phyloP scores from a whole-genome alignment of 1,140 invertebrate species.

The Heliconius eleuchia region DNA sequence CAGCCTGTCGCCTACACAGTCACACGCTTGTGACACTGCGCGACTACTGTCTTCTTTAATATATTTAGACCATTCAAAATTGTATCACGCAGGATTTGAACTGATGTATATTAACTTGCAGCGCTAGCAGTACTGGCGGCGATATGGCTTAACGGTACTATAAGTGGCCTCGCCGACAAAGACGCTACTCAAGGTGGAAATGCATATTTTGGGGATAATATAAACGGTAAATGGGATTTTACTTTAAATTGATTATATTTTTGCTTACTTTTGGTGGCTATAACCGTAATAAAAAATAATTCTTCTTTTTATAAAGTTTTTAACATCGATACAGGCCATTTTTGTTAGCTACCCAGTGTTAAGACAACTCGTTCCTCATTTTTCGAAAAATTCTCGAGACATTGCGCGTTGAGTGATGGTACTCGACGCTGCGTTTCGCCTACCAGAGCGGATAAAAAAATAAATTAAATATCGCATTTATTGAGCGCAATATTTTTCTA shows the following conservation, averaged over 20 bases:
- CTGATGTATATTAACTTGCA: not conserved
- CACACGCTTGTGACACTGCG: too few species aligned
- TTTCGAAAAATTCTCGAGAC: too few species aligned
- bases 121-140: not conserved
- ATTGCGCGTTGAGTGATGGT: too few species aligned
- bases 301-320: not conserved
- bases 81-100: too few species aligned
- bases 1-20: too few species aligned
- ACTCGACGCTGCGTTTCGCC: too few species aligned
- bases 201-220: not conserved
- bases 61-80: too few species aligned
- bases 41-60: too few species aligned
- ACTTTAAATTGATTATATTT: not conserved
- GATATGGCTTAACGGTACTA: not conserved
- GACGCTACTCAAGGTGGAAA: not conserved
- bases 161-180: not conserved
- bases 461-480: too few species aligned
- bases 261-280: not conserved
- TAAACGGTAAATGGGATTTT: not conserved
- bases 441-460: too few species aligned
- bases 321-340: not conserved
- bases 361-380: too few species aligned
- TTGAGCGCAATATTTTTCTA: not conserved
- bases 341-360: too few species aligned
- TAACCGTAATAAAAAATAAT: not conserved